Evolutionary conservation across 1,140 invertebrate species (phyloP), one percentile per base, ranked within the genome.

Genomic region (Macrobrachium rosenbergii): DNA sequence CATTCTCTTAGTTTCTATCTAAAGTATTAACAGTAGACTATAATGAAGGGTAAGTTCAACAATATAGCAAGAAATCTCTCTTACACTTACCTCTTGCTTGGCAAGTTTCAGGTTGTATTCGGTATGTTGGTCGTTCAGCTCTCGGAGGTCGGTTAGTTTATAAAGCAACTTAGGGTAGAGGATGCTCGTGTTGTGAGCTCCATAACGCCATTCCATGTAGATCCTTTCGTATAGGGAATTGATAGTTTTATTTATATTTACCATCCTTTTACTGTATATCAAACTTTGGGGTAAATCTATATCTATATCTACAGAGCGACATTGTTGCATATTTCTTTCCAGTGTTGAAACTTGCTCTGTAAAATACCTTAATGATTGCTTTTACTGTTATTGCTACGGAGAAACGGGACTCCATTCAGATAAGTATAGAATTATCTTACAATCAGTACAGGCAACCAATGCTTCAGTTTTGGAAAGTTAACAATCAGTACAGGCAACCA

Each of bases 71-170:
- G 12, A 52, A 10, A 52, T 52, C 0, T 7, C n/a, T 52, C 5
- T 2, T 17, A 0, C 11, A 58, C 83, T 69, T n/a, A 86, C 83
- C 83, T 86, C 83, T 64, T 86, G 63, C 16, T 79, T 78, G 63
- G 83, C 83, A 52, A 86, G 63, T 45, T 73, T 86, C n/a, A 86
- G 67, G 58, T 86, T 78, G 76, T 86, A 86, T 63, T 86, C 83
- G 1, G 62, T 86, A 77, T 86, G 83, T 45, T 86, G 83, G 77
- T 86, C 83, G 64, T 86, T 86, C 43, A 86, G 76, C 45, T 86
- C 83, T 23, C 83, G 63, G 5, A 86, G 83, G 83, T 86, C 83
- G 3, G 83, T 86, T 14, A 86, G 77, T 37, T 86, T 86, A 23
- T 79, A 28, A 52, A 86, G 77, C 21, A 86, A 77, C n/a, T 77